These are phyloP conservation scores for Anguilla megastoma DNA, from an alignment of 2,797 vertebrate genomes.

Conservation along the genomic window DNA sequence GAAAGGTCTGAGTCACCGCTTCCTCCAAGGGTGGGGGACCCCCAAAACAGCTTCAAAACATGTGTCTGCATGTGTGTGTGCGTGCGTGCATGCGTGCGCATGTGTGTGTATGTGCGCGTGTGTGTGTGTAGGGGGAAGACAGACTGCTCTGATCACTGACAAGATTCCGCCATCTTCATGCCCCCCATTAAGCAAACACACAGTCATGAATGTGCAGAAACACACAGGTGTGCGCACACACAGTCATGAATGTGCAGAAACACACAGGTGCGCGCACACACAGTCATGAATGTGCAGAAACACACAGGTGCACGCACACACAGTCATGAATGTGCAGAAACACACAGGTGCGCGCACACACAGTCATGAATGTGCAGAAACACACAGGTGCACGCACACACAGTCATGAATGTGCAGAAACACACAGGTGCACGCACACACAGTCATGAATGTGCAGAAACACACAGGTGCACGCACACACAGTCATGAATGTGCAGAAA, in stretches of 20 bases:
- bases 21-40: background rate
- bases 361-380: no score
- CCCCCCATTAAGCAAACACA: background rate
- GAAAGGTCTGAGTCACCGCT: constrained; percentile 12
- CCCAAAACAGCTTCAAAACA: background rate
- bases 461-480: background rate
- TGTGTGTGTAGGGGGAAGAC: background rate
- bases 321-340: constrained; percentile 47
- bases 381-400: background rate
- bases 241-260: constrained; percentile 47
- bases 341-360: constrained; percentile 33
- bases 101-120: background rate
- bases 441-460: no score
- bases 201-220: constrained; percentile 59
- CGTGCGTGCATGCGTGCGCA: background rate
- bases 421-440: constrained; percentile 33
- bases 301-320: background rate
- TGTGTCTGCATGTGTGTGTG: background rate
- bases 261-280: constrained; percentile 31
- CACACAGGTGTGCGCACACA: constrained; percentile 48
- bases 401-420: constrained; percentile 47
- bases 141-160: background rate
- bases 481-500: no score
- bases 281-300: no score
- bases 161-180: constrained; percentile 21